A percentile compares a stretch with the other conserved stretches of the same genome.
Conservation (phyloP, 2,797 vertebrate species). For the Gymnocypris eckloni region DNA sequence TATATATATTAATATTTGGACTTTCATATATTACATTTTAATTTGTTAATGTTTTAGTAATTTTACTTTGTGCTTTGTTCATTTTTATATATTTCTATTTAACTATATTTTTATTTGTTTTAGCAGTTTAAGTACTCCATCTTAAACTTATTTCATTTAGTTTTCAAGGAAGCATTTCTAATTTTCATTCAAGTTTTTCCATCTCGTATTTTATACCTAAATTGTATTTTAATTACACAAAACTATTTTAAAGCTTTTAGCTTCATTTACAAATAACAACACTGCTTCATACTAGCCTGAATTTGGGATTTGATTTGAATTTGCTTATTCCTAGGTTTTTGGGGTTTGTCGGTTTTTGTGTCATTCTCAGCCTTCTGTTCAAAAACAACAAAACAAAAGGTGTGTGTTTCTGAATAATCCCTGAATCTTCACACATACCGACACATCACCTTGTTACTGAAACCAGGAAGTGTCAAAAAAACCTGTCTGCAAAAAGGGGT, state of each 20-base stretch:
- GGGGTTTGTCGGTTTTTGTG: background rate
- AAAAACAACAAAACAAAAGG: slow-evolving; percentile 16
- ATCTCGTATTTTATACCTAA: background rate
- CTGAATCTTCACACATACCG: background rate
- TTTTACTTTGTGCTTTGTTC: background rate
- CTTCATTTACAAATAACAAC: background rate
- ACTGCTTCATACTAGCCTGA: background rate
- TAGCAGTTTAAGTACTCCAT: background rate
- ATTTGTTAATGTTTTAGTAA: background rate
- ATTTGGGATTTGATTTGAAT: background rate
- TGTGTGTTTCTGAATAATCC: background rate
- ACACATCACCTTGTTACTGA: slow-evolving; percentile 47
- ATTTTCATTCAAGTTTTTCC: background rate
- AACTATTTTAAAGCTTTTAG: background rate
- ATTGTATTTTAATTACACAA: background rate
- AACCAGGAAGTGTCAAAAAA: slow-evolving; percentile 53
- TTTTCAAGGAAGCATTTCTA: background rate
- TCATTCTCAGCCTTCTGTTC: background rate
- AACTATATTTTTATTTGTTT: background rate
- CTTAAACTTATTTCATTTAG: background rate
- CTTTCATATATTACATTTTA: background rate
- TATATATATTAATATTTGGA: background rate
- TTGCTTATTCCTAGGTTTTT: background rate
- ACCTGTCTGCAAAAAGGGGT: slow-evolving; percentile 10
- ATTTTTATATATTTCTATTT: background rate